Base-by-base conservation (phyloP, 2,113 vertebrate species). In the Eolophus roseicapilla region DNA sequence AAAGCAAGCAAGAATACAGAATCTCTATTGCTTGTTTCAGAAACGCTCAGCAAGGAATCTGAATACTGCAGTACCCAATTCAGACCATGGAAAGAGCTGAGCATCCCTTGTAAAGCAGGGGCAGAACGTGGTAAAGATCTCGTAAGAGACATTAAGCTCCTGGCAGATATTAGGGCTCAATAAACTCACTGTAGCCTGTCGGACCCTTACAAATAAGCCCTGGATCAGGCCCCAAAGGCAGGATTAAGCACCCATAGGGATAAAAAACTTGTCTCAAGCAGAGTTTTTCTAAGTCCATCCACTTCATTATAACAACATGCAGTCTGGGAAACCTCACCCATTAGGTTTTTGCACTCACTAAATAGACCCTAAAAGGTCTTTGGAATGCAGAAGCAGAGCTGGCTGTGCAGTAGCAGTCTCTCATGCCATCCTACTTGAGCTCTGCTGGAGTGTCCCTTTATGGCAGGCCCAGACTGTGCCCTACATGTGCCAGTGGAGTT, bases 1-100 rank as follows among this genome's bases (percentile, higher is more conserved):
- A 94, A 83, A 92, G 37, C n/a, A 95, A 78, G 9, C 43, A 93
- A 78, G 82, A 83, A 43, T 39, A 82, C 14, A 65, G 81, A 68
- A 81, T 80, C 70, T 63, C 46, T 33, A 67, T n/a, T 35, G n/a
- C 21, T 94, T 87, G 20, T 94, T 88, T 86, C 53, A 85, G 78
- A 91, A 90, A n/a, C 55, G 65, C 35, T 85, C 31, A 67, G 28
- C 68, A 90, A 85, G 55, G 37, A 70, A 64, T 63, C 59, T 74
- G 62, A 92, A 70, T 74, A 53, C 33, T 67, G 70, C 81, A 70
- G 50, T 49, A 53, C 20, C 8, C n/a, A 62, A 17, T 79, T 91
- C 52, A 89, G 63, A 53, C 50, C 3, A 0, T 59, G 69, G 52
- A 81, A 93, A 96, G 29, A 73, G 39, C 47, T 53, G 24, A 92